Evolutionary conservation across 1,140 invertebrate genomes (phyloP), one percentile per base, ranked within the genome.

Genomic region (Dryas iulia): DNA sequence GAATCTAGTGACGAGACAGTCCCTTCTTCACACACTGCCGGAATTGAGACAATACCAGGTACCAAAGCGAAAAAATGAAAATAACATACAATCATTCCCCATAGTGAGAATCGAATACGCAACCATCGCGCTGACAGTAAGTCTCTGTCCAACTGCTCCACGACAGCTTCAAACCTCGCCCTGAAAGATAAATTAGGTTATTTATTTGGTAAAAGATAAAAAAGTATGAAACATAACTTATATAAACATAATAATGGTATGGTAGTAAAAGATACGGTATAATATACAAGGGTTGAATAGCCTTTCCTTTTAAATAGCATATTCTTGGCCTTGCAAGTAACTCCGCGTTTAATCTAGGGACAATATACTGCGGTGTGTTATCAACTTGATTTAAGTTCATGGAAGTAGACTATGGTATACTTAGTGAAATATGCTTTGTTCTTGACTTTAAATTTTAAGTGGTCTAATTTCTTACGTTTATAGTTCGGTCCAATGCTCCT

Each of bases 311-410:
- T 58, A 60, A 61, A 64, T 64, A 69, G 66, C 62, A 62, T 59
- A 74, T 71, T 73, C 67, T 61, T 71, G 74, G 72, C 72, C 74
- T 77, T 76, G 74, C 64, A 69, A 73, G 71, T 66, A 69, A 66
- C 62, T 69, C 53, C 54, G 66, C 74, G 65, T 76, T 76, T 74
- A 77, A 73, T 62, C 74, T 67, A 63, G 72, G 72, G 67, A 77
- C 72, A 74, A 77, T 73, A 71, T 74, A 77, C 69, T 69, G 66
- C 68, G 61, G 56, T 35, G 54, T 71, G 74, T 77, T 77, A 77
- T 77, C 74, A 74, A 69, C 72, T 66, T 77, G 74, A 77, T 77
- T 77, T 77, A 77, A 77, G 72, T 71, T 72, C 59, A 59, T 63
- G 63, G 67, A 54, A 63, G 58, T 66, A 63, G 24, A 28, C 56